phyloP scores from a whole-genome alignment of 2,797 vertebrate species.

The Pteropus rufus region DNA sequence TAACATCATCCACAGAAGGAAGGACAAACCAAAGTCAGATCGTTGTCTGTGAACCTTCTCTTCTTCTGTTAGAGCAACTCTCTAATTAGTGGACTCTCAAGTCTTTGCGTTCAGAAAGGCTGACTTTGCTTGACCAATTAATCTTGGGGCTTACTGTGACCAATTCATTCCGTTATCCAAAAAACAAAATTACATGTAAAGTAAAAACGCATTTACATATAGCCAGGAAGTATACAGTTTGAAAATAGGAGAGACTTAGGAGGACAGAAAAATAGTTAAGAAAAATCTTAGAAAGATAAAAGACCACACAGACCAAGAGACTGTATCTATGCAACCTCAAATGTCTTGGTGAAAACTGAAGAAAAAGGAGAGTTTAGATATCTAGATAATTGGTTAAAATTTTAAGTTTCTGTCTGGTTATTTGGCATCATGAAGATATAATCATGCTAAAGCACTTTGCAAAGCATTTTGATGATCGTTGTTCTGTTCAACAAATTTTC shows the following conservation, averaged over 20 bases:
- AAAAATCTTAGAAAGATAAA: background rate
- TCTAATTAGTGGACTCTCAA: slow-evolving; percentile 31
- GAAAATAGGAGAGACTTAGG: background rate
- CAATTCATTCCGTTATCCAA: background rate
- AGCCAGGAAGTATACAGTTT: background rate
- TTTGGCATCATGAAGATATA: background rate
- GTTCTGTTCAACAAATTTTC: background rate
- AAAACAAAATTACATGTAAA: background rate
- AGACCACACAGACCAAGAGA: background rate
- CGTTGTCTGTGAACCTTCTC: background rate
- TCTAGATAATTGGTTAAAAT: background rate
- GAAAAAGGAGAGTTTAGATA: background rate
- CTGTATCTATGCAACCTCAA: background rate
- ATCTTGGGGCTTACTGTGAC: background rate
- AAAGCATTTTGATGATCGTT: background rate
- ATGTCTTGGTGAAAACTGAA: background rate
- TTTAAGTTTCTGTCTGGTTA: slow-evolving; percentile 8
- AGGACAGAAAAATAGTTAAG: background rate
- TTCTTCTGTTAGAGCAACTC: background rate
- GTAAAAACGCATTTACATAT: background rate
- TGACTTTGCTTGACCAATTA: background rate
- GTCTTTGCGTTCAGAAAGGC: slow-evolving; percentile 13
- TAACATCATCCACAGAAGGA: background rate
- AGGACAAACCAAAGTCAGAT: slow-evolving; percentile 32
- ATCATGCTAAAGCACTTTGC: background rate